Base-by-base conservation (phyloP, 2,113 vertebrate genomes). In the Neolamprologus falcicula region DNA sequence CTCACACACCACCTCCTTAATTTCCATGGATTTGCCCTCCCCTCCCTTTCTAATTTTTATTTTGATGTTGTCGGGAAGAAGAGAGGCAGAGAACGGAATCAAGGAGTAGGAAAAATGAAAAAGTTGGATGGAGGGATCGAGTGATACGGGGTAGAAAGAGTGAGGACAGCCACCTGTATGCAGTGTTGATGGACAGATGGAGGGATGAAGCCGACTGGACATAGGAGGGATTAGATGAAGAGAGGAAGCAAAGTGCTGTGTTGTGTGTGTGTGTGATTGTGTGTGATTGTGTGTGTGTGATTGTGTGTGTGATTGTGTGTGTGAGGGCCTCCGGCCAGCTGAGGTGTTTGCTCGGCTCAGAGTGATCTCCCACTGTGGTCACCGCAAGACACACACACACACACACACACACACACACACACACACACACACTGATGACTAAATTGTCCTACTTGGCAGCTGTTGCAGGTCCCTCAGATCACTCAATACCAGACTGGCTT, bases 311-410 rank as follows among this genome's bases (percentile, higher is more conserved):
- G 21, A 21, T 21, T 21, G 21, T 21, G 90, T 81, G 90, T 83
- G 90, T 73, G 84, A 86, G 90, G 88, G 94, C 88, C 87, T 91
- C 80, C 42, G 88, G 92, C 92, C 94, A 94, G 92, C 90, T 86
- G 92, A 95, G 94, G 93, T 95, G 94, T 94, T 94, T 95, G 90
- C 87, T 92, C 40, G 88, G 91, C 94, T 94, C 93, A 91, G 89
- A 89, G 92, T 94, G 93, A 95, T 94, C 93, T 93, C 92, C 89
- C 89, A 93, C 91, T 91, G 91, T 91, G 91, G 94, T 93, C 92
- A 92, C 89, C 85, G 71, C 53, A 71, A 88, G 63, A 83, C 85
- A 66, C 66, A 78, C 79, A 13, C 21, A 28, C 83, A 59, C 86
- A 28, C 54, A 52, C 83, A 84, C 83, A 59, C 71, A 42, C 73